phyloP scores from a whole-genome alignment of 1,140 invertebrate genomes.

The Nasonia giraulti region DNA sequence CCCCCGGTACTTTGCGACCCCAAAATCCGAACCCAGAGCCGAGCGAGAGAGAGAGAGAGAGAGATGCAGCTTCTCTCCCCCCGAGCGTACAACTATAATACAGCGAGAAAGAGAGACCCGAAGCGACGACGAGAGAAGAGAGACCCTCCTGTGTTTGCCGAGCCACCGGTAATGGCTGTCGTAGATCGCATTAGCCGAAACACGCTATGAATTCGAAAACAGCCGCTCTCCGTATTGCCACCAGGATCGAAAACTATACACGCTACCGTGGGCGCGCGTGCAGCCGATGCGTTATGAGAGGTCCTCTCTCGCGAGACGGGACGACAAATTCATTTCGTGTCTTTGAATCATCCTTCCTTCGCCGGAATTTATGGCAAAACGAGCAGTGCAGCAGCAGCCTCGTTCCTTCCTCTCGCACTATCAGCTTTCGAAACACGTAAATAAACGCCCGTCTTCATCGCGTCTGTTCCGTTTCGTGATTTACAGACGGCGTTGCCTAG shows the following conservation, averaged over 20 bases:
- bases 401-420: not conserved
- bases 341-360: conserved; percentile 36
- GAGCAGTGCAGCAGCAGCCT: not conserved
- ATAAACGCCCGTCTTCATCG: conserved; percentile 11
- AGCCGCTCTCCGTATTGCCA: conserved; percentile 33
- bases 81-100: not conserved
- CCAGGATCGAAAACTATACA: conserved; percentile 21
- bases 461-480: conserved; percentile 28
- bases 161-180: conserved; percentile 69
- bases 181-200: conserved; percentile 65
- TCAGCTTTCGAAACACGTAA: conserved; percentile 43
- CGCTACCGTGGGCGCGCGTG: not conserved
- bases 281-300: conserved; percentile 9
- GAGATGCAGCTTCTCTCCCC: conserved; percentile 1
- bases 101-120: not conserved
- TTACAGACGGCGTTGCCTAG: not conserved
- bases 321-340: conserved; percentile 50
- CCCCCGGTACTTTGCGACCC: conserved; percentile 50
- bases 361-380: conserved; percentile 35
- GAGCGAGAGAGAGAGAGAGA: not conserved
- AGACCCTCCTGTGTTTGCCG: conserved; percentile 63
- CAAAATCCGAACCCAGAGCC: conserved; percentile 49
- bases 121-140: conserved; percentile 18
- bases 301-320: not conserved
- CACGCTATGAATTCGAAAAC: conserved; percentile 61